Evolutionary conservation across 2,888 invertebrate species (phyloP), one percentile per base, ranked within the genome.

Genomic region (Synergus japonicus): DNA sequence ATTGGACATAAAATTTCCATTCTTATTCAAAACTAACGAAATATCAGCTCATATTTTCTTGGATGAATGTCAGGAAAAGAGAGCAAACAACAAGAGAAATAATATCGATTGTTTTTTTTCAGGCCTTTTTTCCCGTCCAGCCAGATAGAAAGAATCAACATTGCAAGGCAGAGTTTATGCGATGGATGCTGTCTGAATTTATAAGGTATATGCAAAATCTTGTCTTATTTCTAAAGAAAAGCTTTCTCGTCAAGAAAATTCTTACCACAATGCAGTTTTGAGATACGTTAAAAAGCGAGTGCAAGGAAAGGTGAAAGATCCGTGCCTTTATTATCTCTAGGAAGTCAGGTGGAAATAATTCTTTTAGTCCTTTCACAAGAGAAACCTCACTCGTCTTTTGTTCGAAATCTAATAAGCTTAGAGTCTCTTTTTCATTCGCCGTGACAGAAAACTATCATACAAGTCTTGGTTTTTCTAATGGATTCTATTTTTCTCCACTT

Each of bases 201-300:
- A 79, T 77, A 78, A 82, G 81, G 79, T 73, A 82, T 44, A 37
- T 77, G 79, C 82, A 65, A 69, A 80, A 80, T 82, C 78, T 78
- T 78, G 76, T 29, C 29, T 29, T 29, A 29, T 29, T 29, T 29
- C 29, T 29, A 29, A 29, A 29, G 63, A 64, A 78, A 82, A 79
- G 78, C 77, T 79, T 82, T 43, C 69, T 63, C 58, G 22, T 63
- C 13, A 69, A 65, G 77, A 63, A 77, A 73, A 79, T 63, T 78
- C 64, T 76, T 78, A 79, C 60, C 76, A 79, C 76, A 82, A 81
- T 81, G 66, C 80, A 58, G 73, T 69, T 64, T 18, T 79, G 69
- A 69, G 76, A 78, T 77, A 83, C 78, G 81, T 81, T 81, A 81
- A 81, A 79, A 81, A 83, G 81, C 69, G 79, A 79, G 76, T 79